Conservation (phyloP, 2,797 vertebrate genomes). For the Chaetodon trifasciatus region DNA sequence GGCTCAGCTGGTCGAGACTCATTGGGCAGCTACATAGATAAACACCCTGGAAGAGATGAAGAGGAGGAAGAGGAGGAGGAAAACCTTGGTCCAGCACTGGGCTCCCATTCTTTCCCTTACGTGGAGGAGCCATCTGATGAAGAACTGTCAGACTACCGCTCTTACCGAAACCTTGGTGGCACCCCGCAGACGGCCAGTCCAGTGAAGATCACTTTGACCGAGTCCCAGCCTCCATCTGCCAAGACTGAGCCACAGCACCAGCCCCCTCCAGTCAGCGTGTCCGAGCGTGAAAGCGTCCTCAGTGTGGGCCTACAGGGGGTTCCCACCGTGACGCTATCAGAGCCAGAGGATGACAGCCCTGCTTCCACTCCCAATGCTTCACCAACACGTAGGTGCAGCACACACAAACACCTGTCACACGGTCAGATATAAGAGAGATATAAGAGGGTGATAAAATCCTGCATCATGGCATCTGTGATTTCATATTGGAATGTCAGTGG, state of each 20-base stretch:
- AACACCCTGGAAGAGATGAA: constrained; percentile 70
- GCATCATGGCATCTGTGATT: background rate
- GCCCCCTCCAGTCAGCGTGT: constrained; percentile 69
- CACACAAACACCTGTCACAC: constrained; percentile 17
- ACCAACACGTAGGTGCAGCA: constrained; percentile 87
- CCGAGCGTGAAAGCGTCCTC: constrained; percentile 87
- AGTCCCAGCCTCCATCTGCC: constrained; percentile 76
- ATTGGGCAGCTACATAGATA: constrained; percentile 83
- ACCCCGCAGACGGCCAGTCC: constrained; percentile 86
- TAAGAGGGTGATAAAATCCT: background rate
- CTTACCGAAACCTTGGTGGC: constrained; percentile 82
- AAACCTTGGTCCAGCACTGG: constrained; percentile 85
- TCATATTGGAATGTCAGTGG: background rate
- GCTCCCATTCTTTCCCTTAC: constrained; percentile 87
- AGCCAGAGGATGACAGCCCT: constrained; percentile 97
- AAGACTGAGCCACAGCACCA: constrained; percentile 57
- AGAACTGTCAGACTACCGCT: constrained; percentile 85
- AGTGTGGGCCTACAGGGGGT: constrained; percentile 93
- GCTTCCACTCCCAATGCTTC: constrained; percentile 92
- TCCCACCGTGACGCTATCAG: constrained; percentile 94
- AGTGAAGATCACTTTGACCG: constrained; percentile 93
- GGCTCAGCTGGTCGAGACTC: constrained; percentile 69
- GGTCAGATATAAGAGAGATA: background rate
- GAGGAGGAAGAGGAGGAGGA: constrained; percentile 79
- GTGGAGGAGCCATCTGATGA: constrained; percentile 89